These are phyloP conservation scores for Pristionchus arcanus DNA, from an alignment of 2,888 invertebrate genomes.

Conservation along the genomic window DNA sequence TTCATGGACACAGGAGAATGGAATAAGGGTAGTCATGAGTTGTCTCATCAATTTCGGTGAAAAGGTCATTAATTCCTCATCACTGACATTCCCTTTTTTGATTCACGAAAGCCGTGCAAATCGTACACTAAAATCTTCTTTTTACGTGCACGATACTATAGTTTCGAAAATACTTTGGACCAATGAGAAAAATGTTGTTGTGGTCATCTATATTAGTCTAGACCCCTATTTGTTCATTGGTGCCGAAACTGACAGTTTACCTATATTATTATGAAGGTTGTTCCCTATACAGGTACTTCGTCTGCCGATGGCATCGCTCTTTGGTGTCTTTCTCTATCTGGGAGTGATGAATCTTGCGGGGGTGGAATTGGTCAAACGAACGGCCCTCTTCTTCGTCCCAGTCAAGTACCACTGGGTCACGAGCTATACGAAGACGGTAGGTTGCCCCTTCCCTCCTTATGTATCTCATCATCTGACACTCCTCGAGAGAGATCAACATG, in stretches of 20 bases:
- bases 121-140: too few species aligned
- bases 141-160: too few species aligned
- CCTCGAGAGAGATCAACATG: neutral
- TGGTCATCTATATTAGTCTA: too few species aligned
- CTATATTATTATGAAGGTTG: neutral
- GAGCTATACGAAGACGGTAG: constrained; percentile 89
- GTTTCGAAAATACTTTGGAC: too few species aligned
- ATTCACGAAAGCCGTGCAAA: too few species aligned
- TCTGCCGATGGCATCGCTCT: constrained; percentile 96
- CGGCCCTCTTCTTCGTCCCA: constrained; percentile 92
- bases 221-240: too few species aligned
- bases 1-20: neutral
- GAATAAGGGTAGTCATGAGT: neutral
- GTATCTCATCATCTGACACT: neutral
- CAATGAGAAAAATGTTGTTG: too few species aligned
- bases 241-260: neutral
- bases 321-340: constrained; percentile 94
- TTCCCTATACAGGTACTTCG: constrained; percentile 76
- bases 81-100: too few species aligned
- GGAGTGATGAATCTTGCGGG: constrained; percentile 95
- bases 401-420: constrained; percentile 95
- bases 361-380: constrained; percentile 93
- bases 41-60: neutral
- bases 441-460: neutral
- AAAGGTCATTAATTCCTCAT: too few species aligned